Percentiles rank a stretch among this genome's conserved stretches.
Evolutionary conservation across 2,888 invertebrate species (phyloP).

Genomic region (Hydrotaea cyrtoneurina): DNA sequence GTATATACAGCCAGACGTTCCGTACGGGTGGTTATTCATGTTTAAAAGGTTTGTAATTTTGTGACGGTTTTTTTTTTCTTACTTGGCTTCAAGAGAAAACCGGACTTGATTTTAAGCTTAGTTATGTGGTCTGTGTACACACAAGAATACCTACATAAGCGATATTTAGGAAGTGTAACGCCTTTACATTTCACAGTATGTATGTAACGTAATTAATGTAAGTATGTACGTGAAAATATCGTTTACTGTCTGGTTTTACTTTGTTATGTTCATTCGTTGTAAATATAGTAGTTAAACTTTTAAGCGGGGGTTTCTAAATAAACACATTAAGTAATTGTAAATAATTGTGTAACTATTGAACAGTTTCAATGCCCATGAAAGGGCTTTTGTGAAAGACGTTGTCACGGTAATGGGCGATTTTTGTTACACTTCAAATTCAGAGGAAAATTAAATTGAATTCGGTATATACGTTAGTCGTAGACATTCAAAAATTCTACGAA

Average conservation of each 20-base stretch:
- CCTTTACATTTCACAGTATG: neutral
- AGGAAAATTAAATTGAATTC: neutral
- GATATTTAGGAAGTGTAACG: slow-evolving; percentile 23
- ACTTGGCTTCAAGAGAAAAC: neutral
- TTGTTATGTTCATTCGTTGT: neutral
- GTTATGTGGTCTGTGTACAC: neutral
- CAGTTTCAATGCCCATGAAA: neutral
- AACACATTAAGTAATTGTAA: slow-evolving; percentile 3
- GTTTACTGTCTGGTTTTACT: no score
- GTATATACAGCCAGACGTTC: no score
- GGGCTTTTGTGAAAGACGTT: neutral
- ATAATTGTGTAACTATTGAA: neutral
- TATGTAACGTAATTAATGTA: neutral
- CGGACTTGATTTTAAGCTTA: neutral
- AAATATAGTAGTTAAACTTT: neutral
- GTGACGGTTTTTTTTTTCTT: neutral
- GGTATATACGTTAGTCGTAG: no score
- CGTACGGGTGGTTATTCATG: neutral
- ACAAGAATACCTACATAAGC: neutral
- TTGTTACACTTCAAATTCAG: neutral
- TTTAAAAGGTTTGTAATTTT: neutral
- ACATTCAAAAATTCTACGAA: no score
- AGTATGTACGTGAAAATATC: neutral
- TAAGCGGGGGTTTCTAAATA: neutral
- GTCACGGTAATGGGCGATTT: neutral